Conservation (phyloP, 2,113 vertebrate genomes). For the Orthonyx spaldingii region DNA sequence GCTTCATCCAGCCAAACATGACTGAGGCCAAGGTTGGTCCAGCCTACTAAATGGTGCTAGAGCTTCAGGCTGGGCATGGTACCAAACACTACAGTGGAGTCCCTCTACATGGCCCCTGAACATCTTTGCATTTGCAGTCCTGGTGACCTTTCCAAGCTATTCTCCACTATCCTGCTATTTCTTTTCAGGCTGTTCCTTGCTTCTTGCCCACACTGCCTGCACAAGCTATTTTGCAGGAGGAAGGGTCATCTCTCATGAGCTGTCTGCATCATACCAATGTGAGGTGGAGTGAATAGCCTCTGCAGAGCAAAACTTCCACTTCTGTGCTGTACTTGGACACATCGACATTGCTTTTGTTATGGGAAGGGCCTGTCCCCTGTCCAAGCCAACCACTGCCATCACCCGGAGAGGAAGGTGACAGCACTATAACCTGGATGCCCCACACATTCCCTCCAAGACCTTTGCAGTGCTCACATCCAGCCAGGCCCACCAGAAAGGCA, state of each 20-base stretch:
- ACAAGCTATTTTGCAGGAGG: not conserved
- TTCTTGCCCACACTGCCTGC: not conserved
- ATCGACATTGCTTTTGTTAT: fast-evolving
- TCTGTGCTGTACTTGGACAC: not conserved
- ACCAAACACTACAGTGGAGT: constrained; percentile 10
- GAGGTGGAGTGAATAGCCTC: not conserved
- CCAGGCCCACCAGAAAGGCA: not conserved
- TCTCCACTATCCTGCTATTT: not conserved
- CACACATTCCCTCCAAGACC: not conserved
- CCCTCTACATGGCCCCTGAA: not conserved
- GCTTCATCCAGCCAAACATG: not conserved
- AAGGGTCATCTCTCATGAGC: not conserved
- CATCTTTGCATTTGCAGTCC: not conserved
- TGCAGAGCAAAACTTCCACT: not conserved
- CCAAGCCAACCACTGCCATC: not conserved
- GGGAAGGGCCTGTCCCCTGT: not conserved
- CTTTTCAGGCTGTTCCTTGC: not conserved
- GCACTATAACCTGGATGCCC: not conserved
- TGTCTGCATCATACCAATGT: not conserved
- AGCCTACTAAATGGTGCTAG: constrained; percentile 5
- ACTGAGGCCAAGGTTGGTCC: not conserved
- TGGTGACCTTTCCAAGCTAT: constrained; percentile 1
- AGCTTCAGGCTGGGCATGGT: constrained; percentile 22
- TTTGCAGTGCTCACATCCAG: not conserved
- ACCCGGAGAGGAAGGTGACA: not conserved